Conservation (phyloP, 2,888 invertebrate species). For the Eucera pruinosa region DNA sequence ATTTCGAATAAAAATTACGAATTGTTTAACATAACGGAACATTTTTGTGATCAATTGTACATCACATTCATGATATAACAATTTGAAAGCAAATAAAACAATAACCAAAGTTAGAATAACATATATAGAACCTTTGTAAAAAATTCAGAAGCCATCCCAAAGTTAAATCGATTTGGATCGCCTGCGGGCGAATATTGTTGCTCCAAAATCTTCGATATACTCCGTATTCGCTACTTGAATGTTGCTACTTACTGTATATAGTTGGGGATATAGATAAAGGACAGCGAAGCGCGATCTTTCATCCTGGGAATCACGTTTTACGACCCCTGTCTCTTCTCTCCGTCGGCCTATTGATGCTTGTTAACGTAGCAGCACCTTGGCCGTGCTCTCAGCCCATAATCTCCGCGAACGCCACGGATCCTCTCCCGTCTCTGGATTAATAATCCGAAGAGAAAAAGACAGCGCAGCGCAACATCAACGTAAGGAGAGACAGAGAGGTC, state of each 20-base stretch:
- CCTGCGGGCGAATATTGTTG: too few species aligned
- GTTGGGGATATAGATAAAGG: slow-evolving; percentile 36
- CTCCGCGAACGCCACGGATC: slow-evolving; percentile 68
- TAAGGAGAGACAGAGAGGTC: slow-evolving; percentile 58
- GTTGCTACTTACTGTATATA: slow-evolving; percentile 3
- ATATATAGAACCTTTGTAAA: too few species aligned
- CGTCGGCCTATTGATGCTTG: slow-evolving; percentile 61
- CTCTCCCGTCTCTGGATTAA: slow-evolving; percentile 68
- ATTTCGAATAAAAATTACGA: too few species aligned
- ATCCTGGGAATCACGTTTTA: slow-evolving; percentile 58
- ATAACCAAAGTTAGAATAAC: too few species aligned
- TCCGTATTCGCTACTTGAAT: too few species aligned
- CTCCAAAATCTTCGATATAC: not conserved
- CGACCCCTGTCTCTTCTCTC: slow-evolving; percentile 25
- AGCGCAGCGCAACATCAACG: slow-evolving; percentile 36
- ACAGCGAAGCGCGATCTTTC: slow-evolving; percentile 49
- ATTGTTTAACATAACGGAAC: too few species aligned
- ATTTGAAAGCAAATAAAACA: not conserved
- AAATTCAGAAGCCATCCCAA: not conserved
- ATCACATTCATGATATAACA: too few species aligned
- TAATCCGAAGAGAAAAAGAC: slow-evolving; percentile 66
- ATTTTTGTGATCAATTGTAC: too few species aligned
- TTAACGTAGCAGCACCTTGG: slow-evolving; percentile 71
- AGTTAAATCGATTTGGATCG: not conserved
- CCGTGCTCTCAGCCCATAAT: slow-evolving; percentile 65